Conservation (phyloP, 2,113 vertebrate species). For the Penelope pileata region DNA sequence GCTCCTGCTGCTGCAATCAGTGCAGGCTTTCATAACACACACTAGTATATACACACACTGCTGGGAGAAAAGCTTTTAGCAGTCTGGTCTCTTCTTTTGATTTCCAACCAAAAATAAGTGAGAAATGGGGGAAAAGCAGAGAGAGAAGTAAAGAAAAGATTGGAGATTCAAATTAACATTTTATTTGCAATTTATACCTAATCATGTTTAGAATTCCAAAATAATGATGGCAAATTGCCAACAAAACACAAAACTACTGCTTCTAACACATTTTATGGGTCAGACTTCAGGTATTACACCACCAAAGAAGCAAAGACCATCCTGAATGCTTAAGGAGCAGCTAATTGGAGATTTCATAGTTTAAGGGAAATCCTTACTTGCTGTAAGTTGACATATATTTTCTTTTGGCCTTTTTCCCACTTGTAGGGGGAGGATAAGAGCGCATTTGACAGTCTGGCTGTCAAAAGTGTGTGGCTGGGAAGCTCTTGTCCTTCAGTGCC, state of each 20-base stretch:
- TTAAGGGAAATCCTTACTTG: not conserved
- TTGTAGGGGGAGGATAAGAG: not conserved
- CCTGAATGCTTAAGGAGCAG: not conserved
- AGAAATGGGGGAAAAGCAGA: not conserved
- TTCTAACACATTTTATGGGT: not conserved
- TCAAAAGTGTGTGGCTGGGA: not conserved
- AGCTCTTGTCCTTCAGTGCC: not conserved
- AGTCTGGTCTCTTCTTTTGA: constrained; percentile 17
- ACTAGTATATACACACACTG: constrained; percentile 27
- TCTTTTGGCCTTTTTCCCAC: not conserved
- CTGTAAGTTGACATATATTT: not conserved
- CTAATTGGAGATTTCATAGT: not conserved
- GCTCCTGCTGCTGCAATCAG: constrained; percentile 70
- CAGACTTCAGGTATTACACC: not conserved
- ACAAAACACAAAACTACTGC: not conserved
- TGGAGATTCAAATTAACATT: not conserved
- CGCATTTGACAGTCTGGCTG: not conserved
- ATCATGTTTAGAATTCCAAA: not conserved
- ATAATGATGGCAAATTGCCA: not conserved
- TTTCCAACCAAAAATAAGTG: constrained; percentile 20
- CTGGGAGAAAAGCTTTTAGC: constrained; percentile 55
- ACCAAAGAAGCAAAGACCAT: not conserved
- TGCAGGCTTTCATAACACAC: constrained; percentile 35
- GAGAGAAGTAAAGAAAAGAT: not conserved
- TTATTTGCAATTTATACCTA: not conserved